Evolutionary conservation across 2,113 vertebrate genomes (phyloP).

Genomic region (Odocoileus virginianus): DNA sequence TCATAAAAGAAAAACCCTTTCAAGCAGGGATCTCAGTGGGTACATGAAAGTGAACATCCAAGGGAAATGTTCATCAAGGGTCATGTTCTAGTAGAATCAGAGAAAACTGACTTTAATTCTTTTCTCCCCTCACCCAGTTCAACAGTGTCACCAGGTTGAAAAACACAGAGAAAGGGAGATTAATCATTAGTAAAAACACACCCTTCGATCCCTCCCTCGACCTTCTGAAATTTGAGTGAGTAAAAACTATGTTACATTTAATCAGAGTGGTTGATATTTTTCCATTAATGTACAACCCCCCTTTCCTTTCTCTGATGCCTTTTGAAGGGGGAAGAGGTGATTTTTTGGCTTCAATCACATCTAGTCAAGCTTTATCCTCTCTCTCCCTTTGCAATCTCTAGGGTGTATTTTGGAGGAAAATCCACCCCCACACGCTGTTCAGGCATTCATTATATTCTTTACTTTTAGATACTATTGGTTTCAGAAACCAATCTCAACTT

Average conservation of each 20-base stretch:
- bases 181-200: conserved; percentile 45
- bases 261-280: not conserved
- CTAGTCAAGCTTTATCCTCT: not conserved
- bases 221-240: conserved; percentile 34
- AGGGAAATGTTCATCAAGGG: not conserved
- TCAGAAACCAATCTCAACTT: not conserved
- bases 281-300: not conserved
- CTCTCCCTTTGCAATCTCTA: not conserved
- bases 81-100: not conserved
- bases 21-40: not conserved
- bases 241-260: conserved; percentile 31
- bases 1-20: not conserved
- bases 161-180: conserved; percentile 27
- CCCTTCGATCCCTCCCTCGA: not conserved
- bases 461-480: conserved; percentile 27
- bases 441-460: conserved; percentile 48
- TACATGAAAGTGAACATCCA: not conserved
- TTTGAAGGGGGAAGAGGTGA: not conserved
- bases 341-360: not conserved
- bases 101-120: not conserved
- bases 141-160: conserved; percentile 5
- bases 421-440: not conserved
- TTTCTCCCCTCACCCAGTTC: not conserved
- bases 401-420: conserved; percentile 8
- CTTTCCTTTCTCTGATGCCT: not conserved